A percentile compares a stretch with the other conserved stretches of the same genome.
Conservation (phyloP, 2,797 vertebrate species). For the Schizopygopsis pylzovi region DNA sequence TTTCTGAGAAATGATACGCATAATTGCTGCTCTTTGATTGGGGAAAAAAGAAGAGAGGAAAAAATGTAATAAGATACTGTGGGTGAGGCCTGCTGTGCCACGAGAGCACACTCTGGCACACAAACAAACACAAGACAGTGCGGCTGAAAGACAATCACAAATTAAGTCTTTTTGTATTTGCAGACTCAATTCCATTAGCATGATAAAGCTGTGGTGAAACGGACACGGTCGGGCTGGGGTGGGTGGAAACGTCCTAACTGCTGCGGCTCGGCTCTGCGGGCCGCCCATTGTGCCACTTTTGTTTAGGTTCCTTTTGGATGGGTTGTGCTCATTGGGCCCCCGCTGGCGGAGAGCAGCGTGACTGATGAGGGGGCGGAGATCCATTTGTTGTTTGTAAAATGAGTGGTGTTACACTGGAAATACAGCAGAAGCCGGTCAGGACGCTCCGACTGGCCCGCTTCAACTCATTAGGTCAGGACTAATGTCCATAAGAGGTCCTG, state of each 20-base stretch:
- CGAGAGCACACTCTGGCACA: slow-evolving; percentile 42
- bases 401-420: slow-evolving; percentile 87
- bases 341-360: slow-evolving; percentile 87
- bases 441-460: slow-evolving; percentile 79
- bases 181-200: slow-evolving; percentile 95
- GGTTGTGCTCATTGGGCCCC: slow-evolving; percentile 91
- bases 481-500: slow-evolving; percentile 60
- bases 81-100: slow-evolving; percentile 35
- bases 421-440: slow-evolving; percentile 80
- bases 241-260: slow-evolving; percentile 74
- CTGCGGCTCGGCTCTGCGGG: slow-evolving; percentile 82
- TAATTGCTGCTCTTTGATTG: slow-evolving; percentile 72
- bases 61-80: slow-evolving; percentile 74
- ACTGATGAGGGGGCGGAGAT: slow-evolving; percentile 91
- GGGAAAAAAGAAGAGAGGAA: slow-evolving; percentile 74
- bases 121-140: slow-evolving; percentile 54
- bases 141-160: slow-evolving; percentile 86
- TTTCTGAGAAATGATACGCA: slow-evolving; percentile 68
- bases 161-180: slow-evolving; percentile 95
- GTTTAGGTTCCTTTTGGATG: slow-evolving; percentile 88
- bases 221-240: slow-evolving; percentile 86
- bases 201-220: slow-evolving; percentile 95
- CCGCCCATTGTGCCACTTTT: slow-evolving; percentile 87
- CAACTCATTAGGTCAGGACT: slow-evolving; percentile 79
- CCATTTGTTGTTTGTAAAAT: slow-evolving; percentile 90